Evolutionary conservation across 53 echinoderm and acorn worm genomes (phyloP), one percentile per base, ranked within the genome.

Genomic region (Pentamera pediparva): DNA sequence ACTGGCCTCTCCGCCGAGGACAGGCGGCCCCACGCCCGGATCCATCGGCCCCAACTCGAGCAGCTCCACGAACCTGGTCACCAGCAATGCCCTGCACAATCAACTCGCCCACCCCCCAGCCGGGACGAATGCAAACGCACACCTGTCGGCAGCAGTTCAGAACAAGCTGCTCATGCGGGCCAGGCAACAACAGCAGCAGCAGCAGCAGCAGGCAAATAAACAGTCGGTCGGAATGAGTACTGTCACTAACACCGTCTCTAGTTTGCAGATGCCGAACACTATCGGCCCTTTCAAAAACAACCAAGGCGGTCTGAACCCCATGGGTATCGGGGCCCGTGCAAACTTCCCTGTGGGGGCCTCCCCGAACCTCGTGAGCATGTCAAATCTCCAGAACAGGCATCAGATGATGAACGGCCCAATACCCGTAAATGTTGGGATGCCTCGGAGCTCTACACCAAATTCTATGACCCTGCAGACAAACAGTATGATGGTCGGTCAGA

Each of bases 1-100:
- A 67, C 81, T 98, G 61, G 78, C 86, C 56, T 92, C 89, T 43
- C 91, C 98, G 21, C 76, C 98, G 13, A 78, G 92, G 43, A 91
- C 88, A 57, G 86, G 81, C 40, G 81, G 69, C 28, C 69, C 81
- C 62, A 70, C 72, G 18, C 56, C 70, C 51, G 88, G 81, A 28
- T 76, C 71, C 21, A 72, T 77, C 27, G 70, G 71, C 21, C 81
- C 78, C 41, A 70, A 74, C 10, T 76, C 69, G 59, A 80, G 81
- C 78, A 85, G 85, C 40, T 85, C 85, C 30, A 65, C 81, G 67
- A 81, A 78, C 17, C 49, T 73, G n/a, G 84, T 84, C 45, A 55
- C 70, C 19, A 70, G 63, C 3, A 71, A 73, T 35, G 69, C 81
- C 39, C 60, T 80, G 61, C 81, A 82, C 51, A 75, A 62, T 61